These are phyloP conservation scores for Leuciscus idus DNA, from an alignment of 2,113 vertebrate genomes.

Conservation along the genomic window DNA sequence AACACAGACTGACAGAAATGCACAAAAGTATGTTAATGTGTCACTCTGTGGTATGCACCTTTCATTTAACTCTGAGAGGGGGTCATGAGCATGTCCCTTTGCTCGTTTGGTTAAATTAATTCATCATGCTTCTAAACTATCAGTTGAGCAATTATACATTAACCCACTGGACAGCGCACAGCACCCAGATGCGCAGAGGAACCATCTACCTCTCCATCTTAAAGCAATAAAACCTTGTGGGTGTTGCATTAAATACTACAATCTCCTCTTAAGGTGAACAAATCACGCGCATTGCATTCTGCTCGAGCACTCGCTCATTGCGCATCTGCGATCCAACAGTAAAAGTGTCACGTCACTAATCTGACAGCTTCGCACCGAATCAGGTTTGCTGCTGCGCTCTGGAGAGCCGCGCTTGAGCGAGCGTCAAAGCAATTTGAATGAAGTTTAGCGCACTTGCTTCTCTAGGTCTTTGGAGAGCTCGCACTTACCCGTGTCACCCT, in stretches of 20 bases:
- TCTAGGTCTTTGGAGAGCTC: constrained; percentile 70
- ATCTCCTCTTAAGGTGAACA: constrained; percentile 10
- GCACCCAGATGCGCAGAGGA: constrained; percentile 23
- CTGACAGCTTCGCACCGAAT: constrained; percentile 79
- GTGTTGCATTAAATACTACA: background rate
- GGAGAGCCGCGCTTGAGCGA: constrained; percentile 54
- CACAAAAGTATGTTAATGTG: constrained; percentile 59
- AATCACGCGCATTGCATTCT: background rate
- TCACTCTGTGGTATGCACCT: constrained; percentile 56
- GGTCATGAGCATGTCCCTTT: constrained; percentile 41
- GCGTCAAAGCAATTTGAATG: constrained; percentile 69
- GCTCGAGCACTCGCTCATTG: constrained; percentile 15
- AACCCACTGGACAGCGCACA: constrained; percentile 35
- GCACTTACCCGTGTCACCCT: constrained; percentile 54
- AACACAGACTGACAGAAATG: background rate
- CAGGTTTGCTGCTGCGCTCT: constrained; percentile 71
- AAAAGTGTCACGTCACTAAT: constrained; percentile 74
- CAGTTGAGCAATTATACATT: constrained; percentile 57
- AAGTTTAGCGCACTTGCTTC: constrained; percentile 78
- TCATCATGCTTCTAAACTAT: constrained; percentile 49
- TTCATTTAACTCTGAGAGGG: constrained; percentile 38
- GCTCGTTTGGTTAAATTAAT: constrained; percentile 47
- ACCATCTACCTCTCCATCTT: constrained; percentile 21
- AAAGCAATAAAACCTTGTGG: background rate
- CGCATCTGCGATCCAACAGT: constrained; percentile 52